Evolutionary conservation across 2,888 invertebrate species (phyloP).

Genomic region (Drosophila austrosaltans): DNA sequence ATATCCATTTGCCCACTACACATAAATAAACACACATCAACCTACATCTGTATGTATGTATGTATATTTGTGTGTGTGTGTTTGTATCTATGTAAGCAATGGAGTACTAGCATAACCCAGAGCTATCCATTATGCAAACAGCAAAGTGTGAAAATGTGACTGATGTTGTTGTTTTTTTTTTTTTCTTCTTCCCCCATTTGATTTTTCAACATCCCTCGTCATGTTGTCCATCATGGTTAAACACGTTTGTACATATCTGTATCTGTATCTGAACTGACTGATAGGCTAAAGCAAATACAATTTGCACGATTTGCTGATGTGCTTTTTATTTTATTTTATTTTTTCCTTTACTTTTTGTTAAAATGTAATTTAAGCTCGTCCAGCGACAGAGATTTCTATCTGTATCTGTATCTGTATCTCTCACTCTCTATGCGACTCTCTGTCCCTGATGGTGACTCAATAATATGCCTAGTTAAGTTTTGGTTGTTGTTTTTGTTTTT

Average conservation of each 20-base stretch:
- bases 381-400: constrained; percentile 37
- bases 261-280: constrained; percentile 26
- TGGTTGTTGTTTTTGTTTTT: constrained; percentile 48
- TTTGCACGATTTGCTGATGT: constrained; percentile 66
- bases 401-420: constrained; percentile 33
- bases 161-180: not conserved
- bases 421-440: constrained; percentile 26
- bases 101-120: constrained; percentile 39
- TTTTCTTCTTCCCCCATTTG: not conserved
- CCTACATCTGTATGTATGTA: not conserved
- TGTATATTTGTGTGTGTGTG: not conserved
- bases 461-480: constrained; percentile 61
- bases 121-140: constrained; percentile 73
- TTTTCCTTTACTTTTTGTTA: constrained; percentile 13
- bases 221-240: constrained; percentile 60
- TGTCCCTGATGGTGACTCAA: constrained; percentile 69
- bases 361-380: constrained; percentile 52
- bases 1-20: constrained; percentile 3
- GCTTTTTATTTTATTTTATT: not conserved
- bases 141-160: constrained; percentile 67
- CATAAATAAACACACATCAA: not conserved
- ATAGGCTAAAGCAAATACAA: constrained; percentile 68
- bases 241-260: constrained; percentile 54
- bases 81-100: not conserved
- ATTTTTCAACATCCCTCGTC: constrained; percentile 55